Conservation (phyloP, 2,888 invertebrate genomes). For the Tipula helvola region DNA sequence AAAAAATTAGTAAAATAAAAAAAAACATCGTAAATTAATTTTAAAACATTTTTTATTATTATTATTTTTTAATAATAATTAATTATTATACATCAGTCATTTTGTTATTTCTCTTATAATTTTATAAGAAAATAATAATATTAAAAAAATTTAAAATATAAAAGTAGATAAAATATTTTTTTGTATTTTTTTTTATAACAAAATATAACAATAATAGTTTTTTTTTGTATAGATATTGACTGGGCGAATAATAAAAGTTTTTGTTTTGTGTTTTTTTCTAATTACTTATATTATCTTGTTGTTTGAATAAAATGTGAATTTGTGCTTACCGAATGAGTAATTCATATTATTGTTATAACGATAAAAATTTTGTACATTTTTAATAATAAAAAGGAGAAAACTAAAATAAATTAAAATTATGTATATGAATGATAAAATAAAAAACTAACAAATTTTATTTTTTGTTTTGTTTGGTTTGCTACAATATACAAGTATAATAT, state of each 20-base stretch:
- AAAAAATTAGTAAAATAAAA: not conserved
- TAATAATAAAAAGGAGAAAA: not conserved
- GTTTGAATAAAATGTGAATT: not conserved
- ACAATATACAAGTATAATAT: not conserved
- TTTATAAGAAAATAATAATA: not conserved
- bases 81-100: slow-evolving; percentile 4
- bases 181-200: not conserved
- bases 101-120: not conserved
- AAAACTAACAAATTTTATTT: not conserved
- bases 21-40: not conserved
- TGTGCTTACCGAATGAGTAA: not conserved
- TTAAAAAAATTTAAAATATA: not conserved
- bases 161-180: not conserved
- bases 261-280: not conserved
- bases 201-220: not conserved
- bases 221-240: not conserved
- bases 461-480: not conserved
- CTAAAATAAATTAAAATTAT: not conserved
- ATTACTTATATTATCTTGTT: not conserved
- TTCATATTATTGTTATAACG: not conserved
- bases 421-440: not conserved
- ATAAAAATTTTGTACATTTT: not conserved
- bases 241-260: not conserved
- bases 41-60: not conserved
- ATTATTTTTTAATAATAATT: not conserved